Evolutionary conservation across 1,140 invertebrate genomes (phyloP), one percentile per base, ranked within the genome.

Genomic region (Octopus bimaculoides): DNA sequence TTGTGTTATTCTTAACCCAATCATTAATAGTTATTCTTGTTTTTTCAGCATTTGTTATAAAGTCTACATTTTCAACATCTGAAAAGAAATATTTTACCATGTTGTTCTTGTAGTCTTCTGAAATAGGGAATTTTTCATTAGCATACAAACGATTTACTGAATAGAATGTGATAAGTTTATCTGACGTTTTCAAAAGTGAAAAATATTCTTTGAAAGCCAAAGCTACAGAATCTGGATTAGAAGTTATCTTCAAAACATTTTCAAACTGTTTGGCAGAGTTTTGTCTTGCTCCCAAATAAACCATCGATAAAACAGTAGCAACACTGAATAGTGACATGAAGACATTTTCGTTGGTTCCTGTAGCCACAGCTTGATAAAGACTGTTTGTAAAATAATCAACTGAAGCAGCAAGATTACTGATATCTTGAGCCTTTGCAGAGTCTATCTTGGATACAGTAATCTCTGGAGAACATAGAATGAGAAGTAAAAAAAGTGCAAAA

Each of bases 321-420:
- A 96, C 93, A 82, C 95, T 96, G 88, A 95, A 94, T 0, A 96
- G 96, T 26, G 96, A 97, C 86, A 96, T 95, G 91, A 97, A 95
- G 8, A 97, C 87, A 88, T 96, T 97, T 93, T 73, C 75, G 3
- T 17, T 61, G 17, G 1, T 10, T 10, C 17, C 17, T 17, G 17
- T 61, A 61, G 56, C 56, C 56, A 61, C 56, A 10, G 56, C 56
- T 10, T 61, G 56, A 17, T 61, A 61, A 61, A 61, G 56, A 61
- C 56, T 61, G 9, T 9, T 9, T 61, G 56, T 3, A 61, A 61
- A 61, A 61, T 9, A 9, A 61, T 61, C 56, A 9, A 61, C 1
- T 9, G 56, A 61, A 61, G 9, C 17, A 17, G 56, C 56, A 9
- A 61, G 17, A 3, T 61, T 61, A 17, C 17, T 61, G 17, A 61